Evolutionary conservation across 2,113 vertebrate species (phyloP).

Genomic region (Leptodactylus fuscus): DNA sequence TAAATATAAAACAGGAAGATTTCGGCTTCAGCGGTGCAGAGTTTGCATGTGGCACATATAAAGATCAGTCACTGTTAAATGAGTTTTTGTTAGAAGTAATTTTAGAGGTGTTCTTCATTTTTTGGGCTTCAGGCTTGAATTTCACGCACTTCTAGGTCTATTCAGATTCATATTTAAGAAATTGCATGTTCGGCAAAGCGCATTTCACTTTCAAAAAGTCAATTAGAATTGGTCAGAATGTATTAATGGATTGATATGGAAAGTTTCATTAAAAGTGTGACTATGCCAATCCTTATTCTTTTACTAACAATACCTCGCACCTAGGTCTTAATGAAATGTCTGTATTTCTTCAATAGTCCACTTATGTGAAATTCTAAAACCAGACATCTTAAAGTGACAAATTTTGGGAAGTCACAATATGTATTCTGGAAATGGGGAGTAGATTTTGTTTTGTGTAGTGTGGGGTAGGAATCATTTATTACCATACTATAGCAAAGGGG

Average conservation of each 20-base stretch:
- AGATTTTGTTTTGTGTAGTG: not conserved
- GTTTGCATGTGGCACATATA: not conserved
- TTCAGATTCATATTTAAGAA: slow-evolving; percentile 34
- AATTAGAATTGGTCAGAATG: slow-evolving; percentile 27
- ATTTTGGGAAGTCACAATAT: not conserved
- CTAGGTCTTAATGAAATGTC: not conserved
- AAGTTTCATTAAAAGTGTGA: slow-evolving; percentile 7
- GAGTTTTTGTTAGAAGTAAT: slow-evolving; percentile 25
- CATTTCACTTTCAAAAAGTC: slow-evolving; percentile 9
- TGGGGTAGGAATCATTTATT: too few species aligned
- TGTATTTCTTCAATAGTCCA: not conserved
- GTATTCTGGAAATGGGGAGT: too few species aligned
- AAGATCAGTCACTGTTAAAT: slow-evolving; percentile 34
- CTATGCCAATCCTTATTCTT: not conserved
- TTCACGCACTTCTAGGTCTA: slow-evolving; percentile 20
- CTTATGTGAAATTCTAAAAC: not conserved
- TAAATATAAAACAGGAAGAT: too few species aligned
- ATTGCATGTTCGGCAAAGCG: not conserved
- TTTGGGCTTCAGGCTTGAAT: slow-evolving; percentile 9
- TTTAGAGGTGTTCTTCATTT: slow-evolving; percentile 22
- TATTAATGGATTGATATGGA: not conserved
- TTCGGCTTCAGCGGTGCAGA: not conserved
- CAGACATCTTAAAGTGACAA: not conserved
- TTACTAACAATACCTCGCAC: not conserved
- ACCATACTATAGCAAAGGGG: too few species aligned